phyloP scores from a whole-genome alignment of 2,113 vertebrate species.

The pig (Sus scrofa) region T2T-Sscrofa CM000818.6:40236501-40237000 shows the following conservation, averaged over 20 bases:
- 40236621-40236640: background rate
- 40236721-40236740: no score
- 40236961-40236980: background rate
- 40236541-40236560: background rate
- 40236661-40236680: no score
- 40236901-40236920: background rate
- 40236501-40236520: conserved; percentile 40
- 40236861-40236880: background rate
- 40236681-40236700: background rate
- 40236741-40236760: background rate
- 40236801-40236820: background rate
- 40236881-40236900: background rate
- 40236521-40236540: background rate
- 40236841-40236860: background rate
- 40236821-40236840: background rate
- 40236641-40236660: background rate
- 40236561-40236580: background rate
- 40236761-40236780: background rate
- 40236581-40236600: background rate
- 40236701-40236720: background rate
- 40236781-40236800: background rate
- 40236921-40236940: background rate
- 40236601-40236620: background rate
- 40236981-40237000: background rate
- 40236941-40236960: background rate